Evolutionary conservation across 2,888 invertebrate genomes (phyloP), one percentile per base, ranked within the genome.

Genomic region (Oeneis ivallda): DNA sequence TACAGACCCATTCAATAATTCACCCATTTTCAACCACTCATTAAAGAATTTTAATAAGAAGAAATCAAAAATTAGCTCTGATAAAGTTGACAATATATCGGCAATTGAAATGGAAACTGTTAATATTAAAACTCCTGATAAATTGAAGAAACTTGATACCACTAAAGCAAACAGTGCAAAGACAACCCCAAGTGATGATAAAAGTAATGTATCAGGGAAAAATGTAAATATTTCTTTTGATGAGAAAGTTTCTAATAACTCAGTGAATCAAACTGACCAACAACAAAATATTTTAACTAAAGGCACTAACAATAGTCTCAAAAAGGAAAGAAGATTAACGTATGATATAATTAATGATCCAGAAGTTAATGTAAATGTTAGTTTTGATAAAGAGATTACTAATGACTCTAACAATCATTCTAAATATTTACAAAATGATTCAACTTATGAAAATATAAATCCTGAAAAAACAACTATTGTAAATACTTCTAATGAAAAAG

Each of bases 401-500:
- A 47, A 17, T 9, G 9, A 47, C 8, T 13, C 47, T 9, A 10
- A 0, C 7, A 63, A 63, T n/a, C 11, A 41, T 59, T 62, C 43
- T 50, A 13, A 50, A 11, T 10, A 11, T 26, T 10, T 19, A 50
- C 37, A 37, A 37, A 9, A 37, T 37, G 37, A 37, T 37, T 7
- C 37, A 37, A 37, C 6, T 37, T 37, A 7, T 37, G 37, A 37
- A 8, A 37, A 37, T 7, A 37, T 37, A 37, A 37, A 37, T 7
- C 4, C 37, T 37, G 37, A 37, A 8, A 37, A 7, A 37, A 7
- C 9, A 37, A 37, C 37, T 37, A 61, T 41, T 47, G 13, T 67
- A 19, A 70, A 75, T 61, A 66, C 65, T 61, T 74, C 71, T 39
- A 68, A 67, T 70, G 72, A 75, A 39, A 65, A 63, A 50, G 57